Conservation (phyloP, 2,113 vertebrate species). For the Candoia aspera region DNA sequence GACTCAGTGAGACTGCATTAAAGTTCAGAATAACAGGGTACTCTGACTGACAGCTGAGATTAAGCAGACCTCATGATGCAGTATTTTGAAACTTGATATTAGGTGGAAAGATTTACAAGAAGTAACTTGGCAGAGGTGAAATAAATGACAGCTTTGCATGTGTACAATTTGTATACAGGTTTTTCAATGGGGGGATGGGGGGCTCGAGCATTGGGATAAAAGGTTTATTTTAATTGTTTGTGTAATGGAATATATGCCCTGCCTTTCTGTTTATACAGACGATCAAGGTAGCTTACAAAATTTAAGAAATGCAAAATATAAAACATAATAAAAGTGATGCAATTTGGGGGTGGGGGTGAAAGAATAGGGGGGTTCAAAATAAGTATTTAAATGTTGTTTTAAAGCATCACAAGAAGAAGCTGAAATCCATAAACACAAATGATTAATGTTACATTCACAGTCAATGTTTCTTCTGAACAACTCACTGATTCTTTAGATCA, state of each 20-base stretch:
- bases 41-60: constrained; percentile 29
- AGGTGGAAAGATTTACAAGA: constrained; percentile 57
- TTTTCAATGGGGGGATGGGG: not conserved
- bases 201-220: not conserved
- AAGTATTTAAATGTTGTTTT: no score
- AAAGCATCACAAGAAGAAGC: no score
- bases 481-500: rapidly evolving
- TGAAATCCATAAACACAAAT: no score
- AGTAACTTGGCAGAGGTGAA: constrained; percentile 60
- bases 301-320: no score
- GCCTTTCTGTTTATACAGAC: no score
- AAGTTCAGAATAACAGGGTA: constrained; percentile 35
- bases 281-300: no score
- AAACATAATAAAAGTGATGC: no score
- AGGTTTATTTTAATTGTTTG: no score
- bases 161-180: not conserved
- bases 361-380: no score
- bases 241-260: no score
- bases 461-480: not conserved
- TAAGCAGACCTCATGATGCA: constrained; percentile 8
- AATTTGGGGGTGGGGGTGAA: no score
- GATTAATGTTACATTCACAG: no score
- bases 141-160: not conserved
- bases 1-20: constrained; percentile 40
- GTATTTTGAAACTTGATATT: constrained; percentile 69